Base-by-base conservation (phyloP, 2,797 vertebrate species). In the Clarias pachynema region DNA sequence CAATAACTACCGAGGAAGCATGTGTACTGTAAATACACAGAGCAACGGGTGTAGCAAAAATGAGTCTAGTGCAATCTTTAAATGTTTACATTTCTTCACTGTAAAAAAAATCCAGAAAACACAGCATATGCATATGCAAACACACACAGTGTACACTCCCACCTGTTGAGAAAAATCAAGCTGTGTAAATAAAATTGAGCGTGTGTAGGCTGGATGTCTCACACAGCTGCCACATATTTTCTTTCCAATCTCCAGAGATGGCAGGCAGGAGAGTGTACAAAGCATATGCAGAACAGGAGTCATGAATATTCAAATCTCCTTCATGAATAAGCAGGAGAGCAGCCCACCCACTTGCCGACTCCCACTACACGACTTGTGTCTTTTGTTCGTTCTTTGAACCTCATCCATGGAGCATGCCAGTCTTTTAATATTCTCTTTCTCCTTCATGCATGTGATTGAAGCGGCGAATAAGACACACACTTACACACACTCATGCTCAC, bases 241-340 rank as follows among this genome's bases (percentile, higher is more conserved):
- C 78, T 70, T 84, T 70, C 66, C 53, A 82, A 56, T 84, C 88
- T 89, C 86, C 89, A 87, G 84, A 90, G 86, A 5, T 74, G 40
- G 86, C 87, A 87, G 89, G 89, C 89, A 85, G 78, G 34, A 79
- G 81, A 57, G 87, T 37, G 72, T 70, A 18, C 69, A 74, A 78
- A 84, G 90, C 91, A 92, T 92, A 91, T 88, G 89, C 91, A 91
- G 85, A 87, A 83, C 84, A 82, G 83, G 87, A 10, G 29, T 62
- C 86, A 92, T 91, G 90, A 93, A 93, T 92, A 93, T 93, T 93
- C 91, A 93, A 68, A 88, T 89, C 82, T 87, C 82, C 89, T 91
- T 91, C 90, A 87, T 86, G 83, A 90, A 91, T 83, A 69, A 87
- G 72, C 77, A 20, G n/a, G 86, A 82, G 84, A 7, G 31, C 49